phyloP scores from a whole-genome alignment of 1,140 invertebrate species.

The Drosophila arawakana region DNA sequence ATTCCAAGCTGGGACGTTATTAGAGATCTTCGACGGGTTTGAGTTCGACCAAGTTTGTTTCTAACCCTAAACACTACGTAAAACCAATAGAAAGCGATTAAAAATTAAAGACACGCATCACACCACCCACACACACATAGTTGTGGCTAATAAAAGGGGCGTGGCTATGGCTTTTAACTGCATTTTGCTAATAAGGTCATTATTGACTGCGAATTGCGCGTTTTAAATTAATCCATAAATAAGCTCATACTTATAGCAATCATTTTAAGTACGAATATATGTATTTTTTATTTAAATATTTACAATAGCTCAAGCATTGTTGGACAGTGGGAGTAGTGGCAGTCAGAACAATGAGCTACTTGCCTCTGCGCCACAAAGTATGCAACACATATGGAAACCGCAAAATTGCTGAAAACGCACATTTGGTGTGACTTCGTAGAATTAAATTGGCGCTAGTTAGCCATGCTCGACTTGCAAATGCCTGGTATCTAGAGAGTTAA shows the following conservation, averaged over 20 bases:
- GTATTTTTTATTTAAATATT: slow-evolving; percentile 49
- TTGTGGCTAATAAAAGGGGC: neutral
- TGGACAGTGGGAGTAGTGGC: neutral
- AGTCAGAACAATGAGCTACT: slow-evolving; percentile 5
- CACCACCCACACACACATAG: neutral
- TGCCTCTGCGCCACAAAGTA: slow-evolving; percentile 41
- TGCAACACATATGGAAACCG: slow-evolving; percentile 45
- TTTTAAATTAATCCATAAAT: slow-evolving; percentile 9
- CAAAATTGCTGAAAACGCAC: slow-evolving; percentile 40
- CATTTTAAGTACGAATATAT: neutral
- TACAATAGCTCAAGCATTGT: slow-evolving; percentile 20
- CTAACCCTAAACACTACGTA: slow-evolving; percentile 3
- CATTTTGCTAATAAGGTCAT: slow-evolving; percentile 54
- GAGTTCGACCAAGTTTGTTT: slow-evolving; percentile 2
- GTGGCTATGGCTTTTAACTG: neutral
- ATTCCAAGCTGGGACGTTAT: slow-evolving; percentile 39
- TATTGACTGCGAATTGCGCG: neutral
- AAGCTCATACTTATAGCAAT: slow-evolving; percentile 16
- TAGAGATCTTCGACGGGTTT: slow-evolving; percentile 21
- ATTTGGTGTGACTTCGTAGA: slow-evolving; percentile 11
- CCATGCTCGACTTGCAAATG: no score
- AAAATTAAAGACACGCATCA: slow-evolving; percentile 9
- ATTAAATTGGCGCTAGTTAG: neutral
- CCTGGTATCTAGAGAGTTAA: no score
- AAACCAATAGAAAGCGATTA: neutral